A percentile compares a stretch with the other conserved stretches of the same genome.
These are phyloP conservation scores for Catharus minimus DNA, from an alignment of 2,113 vertebrate species.

Conservation along the genomic window DNA sequence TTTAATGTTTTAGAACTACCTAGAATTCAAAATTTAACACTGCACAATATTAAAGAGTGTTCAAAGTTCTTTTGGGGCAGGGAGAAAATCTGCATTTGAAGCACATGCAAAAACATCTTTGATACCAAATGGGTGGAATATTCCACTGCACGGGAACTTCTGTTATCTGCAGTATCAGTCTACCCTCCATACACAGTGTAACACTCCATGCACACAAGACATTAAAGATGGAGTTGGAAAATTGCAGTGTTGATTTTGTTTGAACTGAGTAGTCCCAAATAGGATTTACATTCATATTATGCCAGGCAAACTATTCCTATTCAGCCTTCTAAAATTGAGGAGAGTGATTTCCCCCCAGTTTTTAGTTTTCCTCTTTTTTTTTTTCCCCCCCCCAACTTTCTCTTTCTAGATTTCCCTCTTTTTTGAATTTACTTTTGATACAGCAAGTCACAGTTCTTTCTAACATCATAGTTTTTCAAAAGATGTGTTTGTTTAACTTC, in stretches of 20 bases:
- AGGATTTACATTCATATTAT: not conserved
- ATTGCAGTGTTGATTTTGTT: not conserved
- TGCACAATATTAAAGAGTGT: not conserved
- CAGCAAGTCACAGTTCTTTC: not conserved
- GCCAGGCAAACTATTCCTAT: not conserved
- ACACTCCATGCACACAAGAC: not conserved
- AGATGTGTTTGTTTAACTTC: not conserved
- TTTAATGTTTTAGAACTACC: not conserved
- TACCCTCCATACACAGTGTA: not conserved
- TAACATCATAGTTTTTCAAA: not conserved
- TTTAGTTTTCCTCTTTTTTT: not conserved
- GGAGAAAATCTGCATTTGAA: not conserved
- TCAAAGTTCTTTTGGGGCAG: not conserved
- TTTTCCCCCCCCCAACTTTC: not conserved
- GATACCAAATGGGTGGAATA: not conserved
- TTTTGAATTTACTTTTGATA: not conserved
- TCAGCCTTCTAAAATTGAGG: not conserved
- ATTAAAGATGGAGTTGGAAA: not conserved
- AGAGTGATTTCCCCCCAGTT: fast-evolving
- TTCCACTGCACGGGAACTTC: not conserved
- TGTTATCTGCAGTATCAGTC: not conserved
- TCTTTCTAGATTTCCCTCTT: not conserved
- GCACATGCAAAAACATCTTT: not conserved
- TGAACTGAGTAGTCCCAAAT: not conserved
- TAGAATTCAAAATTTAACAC: not conserved